Conservation (phyloP, 2,888 invertebrate species). For the Apodemia duryi region DNA sequence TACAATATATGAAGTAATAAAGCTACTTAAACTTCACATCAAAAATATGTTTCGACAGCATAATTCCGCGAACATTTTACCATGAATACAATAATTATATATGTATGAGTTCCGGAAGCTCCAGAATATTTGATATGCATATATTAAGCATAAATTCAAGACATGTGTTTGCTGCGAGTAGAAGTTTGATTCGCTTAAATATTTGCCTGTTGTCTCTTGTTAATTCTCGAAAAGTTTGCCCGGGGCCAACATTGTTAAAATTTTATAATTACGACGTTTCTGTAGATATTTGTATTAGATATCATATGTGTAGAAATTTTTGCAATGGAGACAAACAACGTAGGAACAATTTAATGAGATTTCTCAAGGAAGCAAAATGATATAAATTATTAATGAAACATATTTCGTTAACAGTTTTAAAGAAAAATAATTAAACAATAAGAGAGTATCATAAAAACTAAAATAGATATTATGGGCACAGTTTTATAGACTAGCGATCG, state of each 20-base stretch:
- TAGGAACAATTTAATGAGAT: not conserved
- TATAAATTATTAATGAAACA: too few species aligned
- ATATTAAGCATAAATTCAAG: slow-evolving; percentile 38
- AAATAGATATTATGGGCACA: too few species aligned
- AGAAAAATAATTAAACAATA: too few species aligned
- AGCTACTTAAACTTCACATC: too few species aligned
- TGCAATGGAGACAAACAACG: not conserved
- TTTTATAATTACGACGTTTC: slow-evolving; percentile 13
- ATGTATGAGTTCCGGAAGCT: slow-evolving; percentile 26
- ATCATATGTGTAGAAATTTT: not conserved
- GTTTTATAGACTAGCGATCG: too few species aligned
- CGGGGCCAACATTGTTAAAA: slow-evolving; percentile 23
- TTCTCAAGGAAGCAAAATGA: not conserved
- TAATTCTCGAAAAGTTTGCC: slow-evolving; percentile 24
- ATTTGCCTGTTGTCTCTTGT: slow-evolving; percentile 35
- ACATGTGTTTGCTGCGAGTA: slow-evolving; percentile 33
- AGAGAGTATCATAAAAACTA: too few species aligned
- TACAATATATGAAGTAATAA: too few species aligned
- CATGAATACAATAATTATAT: slow-evolving; percentile 6
- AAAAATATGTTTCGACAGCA: too few species aligned
- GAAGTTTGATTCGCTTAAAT: slow-evolving; percentile 37
- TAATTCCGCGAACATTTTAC: too few species aligned
- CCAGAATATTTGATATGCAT: slow-evolving; percentile 41
- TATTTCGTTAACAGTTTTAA: too few species aligned
- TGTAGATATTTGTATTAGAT: slow-evolving; percentile 5